Base-by-base conservation (phyloP, 2,797 vertebrate genomes). In the Psittacula derbiana region DNA sequence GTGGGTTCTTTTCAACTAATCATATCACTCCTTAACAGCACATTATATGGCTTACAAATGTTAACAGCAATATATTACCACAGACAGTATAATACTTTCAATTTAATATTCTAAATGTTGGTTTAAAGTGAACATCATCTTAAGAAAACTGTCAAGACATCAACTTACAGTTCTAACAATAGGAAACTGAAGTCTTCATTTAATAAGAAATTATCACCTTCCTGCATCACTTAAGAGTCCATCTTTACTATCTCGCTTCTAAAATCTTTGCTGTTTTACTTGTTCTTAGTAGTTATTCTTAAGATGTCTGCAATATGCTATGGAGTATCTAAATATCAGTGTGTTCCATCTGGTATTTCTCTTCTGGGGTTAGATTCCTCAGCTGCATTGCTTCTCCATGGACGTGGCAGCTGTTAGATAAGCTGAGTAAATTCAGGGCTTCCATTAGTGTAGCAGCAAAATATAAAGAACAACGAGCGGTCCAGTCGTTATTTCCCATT, bases 401-500 rank as follows among this genome's bases (percentile, higher is more conserved):
- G 67, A 20, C 6, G 13, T 0, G 15, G 75, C 52, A 82, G 13
- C 44, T 73, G 86, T 78, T 84, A 89, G 60, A 65, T 4, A 43
- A 80, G 61, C 55, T 70, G 87, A 88, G 80, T 15, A 36, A 91
- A 86, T 44, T 75, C 80, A 88, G 80, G 44, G 88, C 61, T 90
- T 90, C 85, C 85, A 82, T 90, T 83, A 95, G 31, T 2, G 52
- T 36, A 70, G 60, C 73, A 88, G 92, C 70, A 95, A 90, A 94
- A 84, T 17, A 60, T 1, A 64, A 78, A 30, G 78, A 85, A 55
- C 65, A 76, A 83, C 57, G 66, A 79, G 67, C 19, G 58, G 60
- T 31, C 53, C 64, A 49, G 50, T 14, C 91, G 92, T 90, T 86
- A 95, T 96, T 96, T 94, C 73, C 79, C 76, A 91, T 92, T 93